Conservation (phyloP, 2,797 vertebrate genomes). For the Meriones psammophilus region DNA sequence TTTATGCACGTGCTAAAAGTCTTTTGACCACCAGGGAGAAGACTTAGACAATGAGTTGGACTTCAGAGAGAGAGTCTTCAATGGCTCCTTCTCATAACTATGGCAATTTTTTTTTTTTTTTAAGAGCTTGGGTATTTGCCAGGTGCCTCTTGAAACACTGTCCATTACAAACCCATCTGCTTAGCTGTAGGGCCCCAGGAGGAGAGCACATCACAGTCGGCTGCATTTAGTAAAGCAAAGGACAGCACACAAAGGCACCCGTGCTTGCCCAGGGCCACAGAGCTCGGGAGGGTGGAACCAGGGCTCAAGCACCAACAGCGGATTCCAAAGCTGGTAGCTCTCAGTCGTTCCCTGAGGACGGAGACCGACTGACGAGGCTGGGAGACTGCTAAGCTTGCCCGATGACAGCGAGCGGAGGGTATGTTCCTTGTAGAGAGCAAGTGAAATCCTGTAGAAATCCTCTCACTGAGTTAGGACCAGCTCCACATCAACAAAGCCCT, state of each 20-base stretch:
- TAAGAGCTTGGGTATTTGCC: neutral
- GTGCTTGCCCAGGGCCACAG: neutral
- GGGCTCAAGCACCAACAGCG: neutral
- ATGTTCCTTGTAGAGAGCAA: neutral
- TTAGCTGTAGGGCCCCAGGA: neutral
- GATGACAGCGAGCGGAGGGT: neutral
- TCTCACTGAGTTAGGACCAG: neutral
- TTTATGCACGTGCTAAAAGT: neutral
- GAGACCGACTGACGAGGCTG: neutral
- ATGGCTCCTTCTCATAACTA: neutral
- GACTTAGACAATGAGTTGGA: constrained; percentile 29
- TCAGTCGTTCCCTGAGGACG: neutral
- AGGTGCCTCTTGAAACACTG: neutral
- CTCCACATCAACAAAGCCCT: neutral
- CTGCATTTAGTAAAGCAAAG: neutral
- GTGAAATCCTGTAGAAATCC: neutral
- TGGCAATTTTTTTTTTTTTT: neutral
- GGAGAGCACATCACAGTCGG: neutral
- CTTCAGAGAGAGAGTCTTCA: constrained; percentile 16
- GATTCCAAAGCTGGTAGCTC: neutral
- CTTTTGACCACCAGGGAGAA: neutral
- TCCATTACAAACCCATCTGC: neutral
- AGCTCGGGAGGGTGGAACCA: neutral
- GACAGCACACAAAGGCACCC: neutral
- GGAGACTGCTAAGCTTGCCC: neutral